phyloP scores from a whole-genome alignment of 1,140 invertebrate species.

The Lutraria rhynchaena region DNA sequence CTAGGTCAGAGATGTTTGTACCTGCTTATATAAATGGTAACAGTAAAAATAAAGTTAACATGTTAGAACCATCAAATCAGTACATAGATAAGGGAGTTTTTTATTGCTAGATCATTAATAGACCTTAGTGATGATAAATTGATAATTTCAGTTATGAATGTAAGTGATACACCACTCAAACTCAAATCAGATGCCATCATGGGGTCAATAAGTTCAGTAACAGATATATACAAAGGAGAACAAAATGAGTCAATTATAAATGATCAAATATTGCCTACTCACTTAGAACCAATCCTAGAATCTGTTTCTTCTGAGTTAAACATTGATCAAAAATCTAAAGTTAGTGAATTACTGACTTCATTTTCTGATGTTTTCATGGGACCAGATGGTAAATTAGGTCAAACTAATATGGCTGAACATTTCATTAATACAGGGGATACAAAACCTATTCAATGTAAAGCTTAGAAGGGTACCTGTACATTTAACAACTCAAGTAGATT shows the following conservation, averaged over 20 bases:
- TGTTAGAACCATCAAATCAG: too few species aligned
- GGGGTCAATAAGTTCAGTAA: background rate
- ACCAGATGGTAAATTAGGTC: slow-evolving; percentile 47
- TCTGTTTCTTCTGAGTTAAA: background rate
- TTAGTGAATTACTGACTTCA: background rate
- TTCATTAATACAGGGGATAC: slow-evolving; percentile 55
- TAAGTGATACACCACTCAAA: slow-evolving; percentile 2
- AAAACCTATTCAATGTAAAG: slow-evolving; percentile 38
- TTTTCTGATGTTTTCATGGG: slow-evolving; percentile 58
- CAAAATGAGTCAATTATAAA: background rate
- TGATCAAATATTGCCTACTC: slow-evolving; percentile 19
- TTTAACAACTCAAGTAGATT: slow-evolving; percentile 20
- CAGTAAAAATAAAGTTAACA: too few species aligned
- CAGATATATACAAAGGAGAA: background rate
- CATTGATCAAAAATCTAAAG: background rate
- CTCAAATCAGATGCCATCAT: slow-evolving; percentile 9
- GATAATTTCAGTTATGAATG: slow-evolving; percentile 18
- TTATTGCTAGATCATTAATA: slow-evolving; percentile 40
- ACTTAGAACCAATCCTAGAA: slow-evolving; percentile 40
- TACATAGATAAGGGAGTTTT: too few species aligned
- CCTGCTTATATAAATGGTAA: too few species aligned
- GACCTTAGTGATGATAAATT: background rate
- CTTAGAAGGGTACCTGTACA: slow-evolving; percentile 22
- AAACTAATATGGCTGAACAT: slow-evolving; percentile 46
- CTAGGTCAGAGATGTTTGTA: slow-evolving; percentile 29